Percentiles rank a stretch among this genome's conserved stretches.
These are phyloP conservation scores for Vespertilio murinus DNA, from an alignment of 2,797 vertebrate species.

Conservation along the genomic window DNA sequence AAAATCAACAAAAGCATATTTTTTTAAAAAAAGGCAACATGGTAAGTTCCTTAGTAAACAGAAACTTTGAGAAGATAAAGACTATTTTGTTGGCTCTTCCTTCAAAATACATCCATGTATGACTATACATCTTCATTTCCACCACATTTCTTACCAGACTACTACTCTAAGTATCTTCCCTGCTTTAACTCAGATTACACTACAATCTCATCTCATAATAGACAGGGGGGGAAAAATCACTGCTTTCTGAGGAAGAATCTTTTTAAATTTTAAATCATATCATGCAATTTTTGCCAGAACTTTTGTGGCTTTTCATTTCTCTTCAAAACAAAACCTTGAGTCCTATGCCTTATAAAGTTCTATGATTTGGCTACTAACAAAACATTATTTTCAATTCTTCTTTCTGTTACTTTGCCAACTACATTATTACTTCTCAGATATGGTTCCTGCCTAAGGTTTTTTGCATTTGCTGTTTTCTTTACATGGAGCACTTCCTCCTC, in stretches of 20 bases:
- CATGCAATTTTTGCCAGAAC: neutral
- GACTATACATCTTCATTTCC: neutral
- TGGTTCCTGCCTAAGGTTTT: neutral
- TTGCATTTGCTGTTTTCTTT: conserved; percentile 25
- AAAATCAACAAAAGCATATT: no score
- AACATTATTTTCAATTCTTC: neutral
- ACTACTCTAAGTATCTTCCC: neutral
- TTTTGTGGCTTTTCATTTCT: conserved; percentile 12
- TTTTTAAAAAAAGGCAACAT: neutral
- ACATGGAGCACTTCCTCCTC: neutral
- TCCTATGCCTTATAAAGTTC: neutral
- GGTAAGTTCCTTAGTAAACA: conserved; percentile 1
- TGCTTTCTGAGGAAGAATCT: neutral
- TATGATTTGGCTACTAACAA: neutral
- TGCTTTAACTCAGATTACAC: neutral
- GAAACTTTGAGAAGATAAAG: neutral
- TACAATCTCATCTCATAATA: neutral
- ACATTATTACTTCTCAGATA: neutral
- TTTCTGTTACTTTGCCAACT: neutral
- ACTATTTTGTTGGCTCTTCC: neutral
- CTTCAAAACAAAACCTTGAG: neutral
- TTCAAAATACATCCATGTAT: neutral
- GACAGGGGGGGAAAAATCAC: neutral
- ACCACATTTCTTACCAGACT: neutral
- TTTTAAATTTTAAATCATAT: conserved; percentile 35